phyloP scores from a whole-genome alignment of 2,797 vertebrate species.

The Anabas testudineus region DNA sequence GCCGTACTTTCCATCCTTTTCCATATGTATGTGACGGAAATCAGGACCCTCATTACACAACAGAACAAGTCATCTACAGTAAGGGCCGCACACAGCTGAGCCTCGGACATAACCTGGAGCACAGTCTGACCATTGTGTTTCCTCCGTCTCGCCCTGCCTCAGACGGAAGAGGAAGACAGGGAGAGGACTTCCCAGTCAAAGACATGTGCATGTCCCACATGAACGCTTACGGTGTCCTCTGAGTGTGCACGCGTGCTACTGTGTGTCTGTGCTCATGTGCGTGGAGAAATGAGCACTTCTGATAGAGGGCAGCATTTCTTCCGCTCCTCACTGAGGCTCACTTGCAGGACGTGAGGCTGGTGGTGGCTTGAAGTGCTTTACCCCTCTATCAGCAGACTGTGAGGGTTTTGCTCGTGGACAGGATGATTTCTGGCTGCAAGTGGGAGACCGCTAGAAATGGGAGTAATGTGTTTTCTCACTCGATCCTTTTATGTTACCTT shows the following conservation, averaged over 20 bases:
- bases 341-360: slow-evolving; percentile 9
- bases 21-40: slow-evolving; percentile 78
- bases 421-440: slow-evolving; percentile 5
- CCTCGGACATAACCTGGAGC: slow-evolving; percentile 59
- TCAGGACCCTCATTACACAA: slow-evolving; percentile 22
- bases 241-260: not conserved
- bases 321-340: slow-evolving; percentile 11
- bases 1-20: slow-evolving; percentile 73
- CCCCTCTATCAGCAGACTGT: slow-evolving; percentile 13
- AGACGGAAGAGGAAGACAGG: slow-evolving; percentile 68
- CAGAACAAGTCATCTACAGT: slow-evolving; percentile 77
- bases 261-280: not conserved
- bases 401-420: slow-evolving; percentile 16
- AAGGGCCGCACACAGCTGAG: slow-evolving; percentile 51
- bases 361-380: not conserved
- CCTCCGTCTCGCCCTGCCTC: slow-evolving; percentile 56
- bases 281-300: slow-evolving; percentile 57
- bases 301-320: slow-evolving; percentile 83
- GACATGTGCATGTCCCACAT: slow-evolving; percentile 40
- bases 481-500: not conserved
- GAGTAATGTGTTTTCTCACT: slow-evolving; percentile 15
- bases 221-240: slow-evolving; percentile 41
- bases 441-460: not conserved
- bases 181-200: slow-evolving; percentile 67
- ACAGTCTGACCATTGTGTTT: slow-evolving; percentile 79